Evolutionary conservation across 1,140 invertebrate genomes (phyloP).

Genomic region (Aradophagus sp.): DNA sequence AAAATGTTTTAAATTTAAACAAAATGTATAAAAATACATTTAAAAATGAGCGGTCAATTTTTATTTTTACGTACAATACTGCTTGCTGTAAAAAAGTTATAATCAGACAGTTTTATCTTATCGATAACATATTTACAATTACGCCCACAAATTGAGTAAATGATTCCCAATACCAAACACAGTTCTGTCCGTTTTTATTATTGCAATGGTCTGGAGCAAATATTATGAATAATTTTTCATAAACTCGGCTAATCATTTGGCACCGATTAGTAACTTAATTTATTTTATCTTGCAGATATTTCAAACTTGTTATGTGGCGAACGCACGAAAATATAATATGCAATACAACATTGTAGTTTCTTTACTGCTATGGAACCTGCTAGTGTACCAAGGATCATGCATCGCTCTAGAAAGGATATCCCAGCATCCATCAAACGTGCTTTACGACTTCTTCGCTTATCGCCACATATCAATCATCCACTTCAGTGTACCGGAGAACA

Average conservation of each 20-base stretch:
- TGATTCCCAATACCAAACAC: too few relatives aligned
- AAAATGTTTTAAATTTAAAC: too few relatives aligned
- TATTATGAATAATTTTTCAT: background rate
- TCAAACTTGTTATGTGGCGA: conserved; percentile 59
- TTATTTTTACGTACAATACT: too few relatives aligned
- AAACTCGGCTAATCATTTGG: too few relatives aligned
- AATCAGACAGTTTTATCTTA: too few relatives aligned
- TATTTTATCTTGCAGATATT: conserved; percentile 15
- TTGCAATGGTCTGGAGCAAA: too few relatives aligned
- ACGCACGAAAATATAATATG: conserved; percentile 62
- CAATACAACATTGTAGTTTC: conserved; percentile 54
- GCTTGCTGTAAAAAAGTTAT: too few relatives aligned
- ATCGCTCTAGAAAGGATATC: conserved; percentile 62
- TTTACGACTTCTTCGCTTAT: conserved; percentile 69
- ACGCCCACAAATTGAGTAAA: too few relatives aligned
- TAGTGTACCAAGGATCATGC: conserved; percentile 55
- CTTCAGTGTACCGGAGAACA: conserved; percentile 69
- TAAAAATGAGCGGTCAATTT: too few relatives aligned
- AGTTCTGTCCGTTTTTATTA: too few relatives aligned
- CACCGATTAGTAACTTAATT: conserved; percentile 6
- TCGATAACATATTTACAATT: too few relatives aligned
- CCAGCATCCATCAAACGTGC: conserved; percentile 62
- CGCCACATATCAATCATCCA: conserved; percentile 70
- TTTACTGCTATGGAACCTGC: conserved; percentile 58
- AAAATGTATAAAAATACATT: too few relatives aligned